Conservation (phyloP, 2,888 invertebrate genomes). For the Gastracanthus pulcherrimus region DNA sequence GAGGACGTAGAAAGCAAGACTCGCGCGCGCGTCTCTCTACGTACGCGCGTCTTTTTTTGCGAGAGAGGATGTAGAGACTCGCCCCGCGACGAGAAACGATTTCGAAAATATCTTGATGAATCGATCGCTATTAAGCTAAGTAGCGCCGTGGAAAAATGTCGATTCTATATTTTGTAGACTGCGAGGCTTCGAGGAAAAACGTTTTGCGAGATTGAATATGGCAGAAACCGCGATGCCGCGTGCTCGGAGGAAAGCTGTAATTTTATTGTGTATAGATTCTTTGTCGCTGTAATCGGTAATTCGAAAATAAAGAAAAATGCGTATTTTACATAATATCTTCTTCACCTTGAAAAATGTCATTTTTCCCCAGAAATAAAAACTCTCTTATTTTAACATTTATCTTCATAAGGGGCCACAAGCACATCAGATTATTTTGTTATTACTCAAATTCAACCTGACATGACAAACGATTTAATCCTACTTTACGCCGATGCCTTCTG, state of each 20-base stretch:
- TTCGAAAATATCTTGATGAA: conserved; percentile 12
- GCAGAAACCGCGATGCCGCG: background rate
- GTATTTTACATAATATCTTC: background rate
- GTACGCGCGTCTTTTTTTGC: conserved; percentile 7
- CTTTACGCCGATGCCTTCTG: background rate
- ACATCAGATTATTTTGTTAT: background rate
- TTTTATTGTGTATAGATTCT: conserved; percentile 7
- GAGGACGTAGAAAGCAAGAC: conserved; percentile 56
- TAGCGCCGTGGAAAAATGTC: background rate
- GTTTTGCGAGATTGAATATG: background rate
- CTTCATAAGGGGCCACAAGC: background rate
- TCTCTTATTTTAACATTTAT: background rate
- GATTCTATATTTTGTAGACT: background rate
- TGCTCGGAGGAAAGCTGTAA: background rate
- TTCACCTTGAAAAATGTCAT: background rate
- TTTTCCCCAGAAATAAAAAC: background rate
- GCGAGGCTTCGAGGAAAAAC: background rate
- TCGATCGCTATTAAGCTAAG: conserved; percentile 11
- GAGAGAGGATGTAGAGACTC: too few species aligned
- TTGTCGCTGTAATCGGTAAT: background rate
- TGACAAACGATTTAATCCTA: background rate
- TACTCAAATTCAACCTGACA: background rate
- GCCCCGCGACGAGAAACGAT: background rate
- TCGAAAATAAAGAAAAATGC: background rate
- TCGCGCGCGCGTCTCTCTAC: conserved; percentile 1